Percentiles rank a stretch among this genome's conserved stretches.
These are phyloP conservation scores for Gastrophysa polygoni DNA, from an alignment of 2,888 invertebrate genomes.

Conservation along the genomic window DNA sequence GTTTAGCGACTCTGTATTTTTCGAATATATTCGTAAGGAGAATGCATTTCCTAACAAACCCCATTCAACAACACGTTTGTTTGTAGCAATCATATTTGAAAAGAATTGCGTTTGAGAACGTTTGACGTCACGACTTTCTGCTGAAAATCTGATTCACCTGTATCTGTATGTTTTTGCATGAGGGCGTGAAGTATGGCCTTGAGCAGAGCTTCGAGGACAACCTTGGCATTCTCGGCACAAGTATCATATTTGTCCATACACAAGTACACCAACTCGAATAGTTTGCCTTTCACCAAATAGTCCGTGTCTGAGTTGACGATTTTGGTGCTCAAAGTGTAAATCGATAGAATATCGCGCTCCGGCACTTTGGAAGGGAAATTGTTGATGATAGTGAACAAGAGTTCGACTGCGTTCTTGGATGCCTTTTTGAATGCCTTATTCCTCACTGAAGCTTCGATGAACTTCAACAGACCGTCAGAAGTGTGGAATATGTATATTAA, in stretches of 20 bases:
- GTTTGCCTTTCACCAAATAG: constrained; percentile 45
- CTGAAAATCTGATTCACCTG: too few species aligned
- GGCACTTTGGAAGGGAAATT: constrained; percentile 45
- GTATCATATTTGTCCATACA: constrained; percentile 45
- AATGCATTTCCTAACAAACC: too few species aligned
- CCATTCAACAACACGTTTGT: too few species aligned
- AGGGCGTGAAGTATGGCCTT: constrained; percentile 30
- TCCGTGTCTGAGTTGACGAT: constrained; percentile 40
- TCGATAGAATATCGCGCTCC: constrained; percentile 43
- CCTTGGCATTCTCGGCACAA: constrained; percentile 33
- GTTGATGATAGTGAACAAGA: constrained; percentile 49
- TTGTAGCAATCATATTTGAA: too few species aligned
- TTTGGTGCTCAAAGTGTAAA: constrained; percentile 44
- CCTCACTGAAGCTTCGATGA: constrained; percentile 39
- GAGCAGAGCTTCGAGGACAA: constrained; percentile 36
- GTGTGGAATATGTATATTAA: constrained; percentile 48
- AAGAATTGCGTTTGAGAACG: too few species aligned
- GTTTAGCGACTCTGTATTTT: too few species aligned
- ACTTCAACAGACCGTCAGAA: constrained; percentile 43
- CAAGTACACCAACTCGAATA: constrained; percentile 43
- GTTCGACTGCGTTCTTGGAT: constrained; percentile 44
- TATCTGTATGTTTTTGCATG: constrained; percentile 37
- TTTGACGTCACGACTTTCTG: too few species aligned
- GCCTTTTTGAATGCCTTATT: constrained; percentile 42
- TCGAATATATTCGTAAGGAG: too few species aligned